Evolutionary conservation across 1,140 invertebrate genomes (phyloP).

Genomic region (Cydia fagiglandana): DNA sequence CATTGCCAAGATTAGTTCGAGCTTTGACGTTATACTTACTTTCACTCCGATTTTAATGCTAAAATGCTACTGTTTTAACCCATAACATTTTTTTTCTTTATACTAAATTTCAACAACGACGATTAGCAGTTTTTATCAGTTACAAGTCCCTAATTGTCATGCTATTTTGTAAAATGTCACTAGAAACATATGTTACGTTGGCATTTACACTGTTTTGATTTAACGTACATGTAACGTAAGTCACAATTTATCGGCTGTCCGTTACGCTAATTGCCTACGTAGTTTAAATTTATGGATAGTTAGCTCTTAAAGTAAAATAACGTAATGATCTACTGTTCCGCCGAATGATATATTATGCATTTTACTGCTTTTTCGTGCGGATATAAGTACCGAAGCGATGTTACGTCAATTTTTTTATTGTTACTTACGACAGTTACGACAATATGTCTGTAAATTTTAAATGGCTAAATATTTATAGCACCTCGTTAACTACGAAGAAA

Average conservation of each 20-base stretch:
- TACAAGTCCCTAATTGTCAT: too few species aligned
- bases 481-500: background rate
- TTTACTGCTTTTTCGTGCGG: constrained; percentile 2
- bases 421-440: too few species aligned
- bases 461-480: too few species aligned
- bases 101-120: too few species aligned
- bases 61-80: background rate
- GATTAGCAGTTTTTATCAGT: too few species aligned
- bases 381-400: background rate
- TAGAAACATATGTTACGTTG: too few species aligned
- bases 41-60: constrained; percentile 29
- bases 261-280: background rate
- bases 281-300: constrained; percentile 7
- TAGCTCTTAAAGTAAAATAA: background rate
- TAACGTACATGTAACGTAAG: background rate
- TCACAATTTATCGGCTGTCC: background rate
- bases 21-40: constrained; percentile 36
- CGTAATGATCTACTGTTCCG: background rate
- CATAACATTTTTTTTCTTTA: background rate
- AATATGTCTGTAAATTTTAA: too few species aligned
- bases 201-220: background rate
- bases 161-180: too few species aligned
- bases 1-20: constrained; percentile 31
- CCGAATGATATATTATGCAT: background rate
- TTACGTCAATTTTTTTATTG: too few species aligned